Evolutionary conservation across 2,113 vertebrate genomes (phyloP), one percentile per base, ranked within the genome.

Genomic region (Notothenia rossii): DNA sequence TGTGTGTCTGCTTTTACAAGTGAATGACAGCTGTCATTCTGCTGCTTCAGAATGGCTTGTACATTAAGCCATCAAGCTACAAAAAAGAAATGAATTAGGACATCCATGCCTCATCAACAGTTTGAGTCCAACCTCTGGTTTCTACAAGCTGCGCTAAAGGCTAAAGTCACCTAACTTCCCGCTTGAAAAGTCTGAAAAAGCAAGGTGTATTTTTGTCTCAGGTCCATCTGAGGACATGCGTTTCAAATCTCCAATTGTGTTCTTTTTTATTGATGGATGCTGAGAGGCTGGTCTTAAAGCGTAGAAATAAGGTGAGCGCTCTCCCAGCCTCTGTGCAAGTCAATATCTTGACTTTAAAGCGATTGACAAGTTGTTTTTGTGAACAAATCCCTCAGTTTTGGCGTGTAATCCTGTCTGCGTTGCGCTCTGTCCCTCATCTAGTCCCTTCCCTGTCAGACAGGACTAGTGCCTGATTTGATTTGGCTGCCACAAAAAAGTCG

Each of bases 351-450:
- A 84, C 89, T 92, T 91, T 85, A 91, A 86, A 89, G 88, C 72
- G 54, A 91, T 84, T 89, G 90, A 92, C 83, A 84, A 68, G 89
- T 88, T 88, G 81, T 90, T 89, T 90, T 86, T 82, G 72, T 68
- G 73, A 84, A 79, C 82, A 87, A 84, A 93, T 90, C 91, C 81
- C 61, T 89, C 70, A 79, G 80, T 91, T 89, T 89, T 76, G 79
- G 77, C 77, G n/a, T 76, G 71, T 89, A 89, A 92, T 93, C 90
- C 86, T 76, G 77, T 86, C 83, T 86, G 79, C 10, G 79, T 54
- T 69, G 83, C 51, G 79, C 81, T 79, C 69, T 46, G 75, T 91
- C 79, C 76, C 81, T 87, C 84, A 71, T 87, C 82, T 76, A 53
- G 81, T 88, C 79, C 84, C 71, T 67, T 75, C 45, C 63, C 75